Conservation (phyloP, 2,888 invertebrate genomes). For the Aphidius colemani region DNA sequence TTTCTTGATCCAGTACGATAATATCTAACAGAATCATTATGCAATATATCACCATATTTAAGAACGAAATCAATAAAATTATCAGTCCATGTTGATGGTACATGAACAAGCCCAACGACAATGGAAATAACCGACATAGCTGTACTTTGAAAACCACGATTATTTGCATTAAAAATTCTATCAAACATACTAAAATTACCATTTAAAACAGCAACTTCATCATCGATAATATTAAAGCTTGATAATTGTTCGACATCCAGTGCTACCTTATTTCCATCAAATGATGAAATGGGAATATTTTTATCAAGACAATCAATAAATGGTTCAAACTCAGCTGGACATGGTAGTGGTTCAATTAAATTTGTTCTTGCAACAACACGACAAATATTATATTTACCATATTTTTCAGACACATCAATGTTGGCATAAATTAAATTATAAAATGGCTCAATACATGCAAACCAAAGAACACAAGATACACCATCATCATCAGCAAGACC, state of each 20-base stretch:
- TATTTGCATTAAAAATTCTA: conserved; percentile 37
- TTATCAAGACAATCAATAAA: conserved; percentile 39
- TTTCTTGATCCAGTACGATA: conserved; percentile 43
- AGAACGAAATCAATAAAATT: conserved; percentile 66
- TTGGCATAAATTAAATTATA: conserved; percentile 44
- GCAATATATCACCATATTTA: conserved; percentile 69
- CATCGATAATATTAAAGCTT: conserved; percentile 41
- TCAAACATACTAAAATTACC: conserved; percentile 44
- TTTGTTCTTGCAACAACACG: conserved; percentile 45
- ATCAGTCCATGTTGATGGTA: conserved; percentile 65
- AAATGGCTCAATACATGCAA: conserved; percentile 50
- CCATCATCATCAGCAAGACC: conserved; percentile 38
- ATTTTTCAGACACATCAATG: conserved; percentile 46
- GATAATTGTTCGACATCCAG: conserved; percentile 43
- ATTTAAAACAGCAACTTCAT: conserved; percentile 42
- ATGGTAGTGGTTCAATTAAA: conserved; percentile 47
- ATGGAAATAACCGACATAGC: conserved; percentile 66
- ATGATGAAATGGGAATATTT: conserved; percentile 34
- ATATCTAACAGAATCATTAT: conserved; percentile 55
- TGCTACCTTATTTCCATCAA: conserved; percentile 35
- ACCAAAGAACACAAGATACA: conserved; percentile 50
- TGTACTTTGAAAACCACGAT: conserved; percentile 61
- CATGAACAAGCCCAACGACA: conserved; percentile 66
- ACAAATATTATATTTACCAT: conserved; percentile 43
- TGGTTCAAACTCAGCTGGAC: conserved; percentile 46